phyloP scores from a whole-genome alignment of 1,140 invertebrate species.

The Apolygus lucorum region DNA sequence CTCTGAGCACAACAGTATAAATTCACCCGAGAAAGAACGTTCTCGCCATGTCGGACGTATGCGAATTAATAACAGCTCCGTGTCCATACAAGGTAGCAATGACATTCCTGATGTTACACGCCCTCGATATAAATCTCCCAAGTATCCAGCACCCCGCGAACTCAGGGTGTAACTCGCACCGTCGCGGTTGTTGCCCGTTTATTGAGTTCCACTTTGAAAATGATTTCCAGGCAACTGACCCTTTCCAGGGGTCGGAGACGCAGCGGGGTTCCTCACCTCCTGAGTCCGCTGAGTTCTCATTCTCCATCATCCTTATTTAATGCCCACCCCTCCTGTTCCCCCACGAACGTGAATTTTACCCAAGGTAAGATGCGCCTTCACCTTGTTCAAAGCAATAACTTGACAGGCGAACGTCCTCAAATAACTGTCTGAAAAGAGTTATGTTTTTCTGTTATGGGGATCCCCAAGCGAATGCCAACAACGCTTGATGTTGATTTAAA shows the following conservation, averaged over 20 bases:
- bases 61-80: background rate
- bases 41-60: background rate
- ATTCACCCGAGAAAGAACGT: background rate
- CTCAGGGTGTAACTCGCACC: background rate
- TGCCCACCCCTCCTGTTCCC: background rate
- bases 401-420: background rate
- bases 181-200: too few relatives aligned
- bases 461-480: background rate
- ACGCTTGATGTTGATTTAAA: background rate
- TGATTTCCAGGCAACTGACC: background rate
- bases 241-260: too few relatives aligned
- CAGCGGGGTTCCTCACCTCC: background rate
- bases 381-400: background rate
- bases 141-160: background rate
- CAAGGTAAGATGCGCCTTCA: background rate
- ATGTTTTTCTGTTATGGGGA: background rate
- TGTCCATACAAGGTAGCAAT: background rate
- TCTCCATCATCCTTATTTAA: background rate
- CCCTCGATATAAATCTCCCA: background rate
- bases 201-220: background rate
- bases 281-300: background rate
- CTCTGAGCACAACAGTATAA: background rate
- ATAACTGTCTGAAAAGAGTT: background rate
- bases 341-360: background rate
- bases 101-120: background rate